phyloP scores from a whole-genome alignment of 2,888 invertebrate species.

The Cheilosia vernalis region DNA sequence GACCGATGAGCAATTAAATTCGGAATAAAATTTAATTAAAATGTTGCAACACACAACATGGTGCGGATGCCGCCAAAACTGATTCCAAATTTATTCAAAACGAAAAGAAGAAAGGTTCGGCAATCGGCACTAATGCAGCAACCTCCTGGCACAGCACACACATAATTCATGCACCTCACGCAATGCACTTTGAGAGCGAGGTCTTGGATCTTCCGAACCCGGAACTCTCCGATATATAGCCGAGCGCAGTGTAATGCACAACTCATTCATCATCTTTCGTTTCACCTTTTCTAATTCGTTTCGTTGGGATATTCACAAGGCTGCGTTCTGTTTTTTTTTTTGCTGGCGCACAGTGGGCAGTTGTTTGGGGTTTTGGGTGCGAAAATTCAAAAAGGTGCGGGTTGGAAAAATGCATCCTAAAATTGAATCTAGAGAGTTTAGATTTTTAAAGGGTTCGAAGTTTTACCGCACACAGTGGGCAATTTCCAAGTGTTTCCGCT shows the following conservation, averaged over 20 bases:
- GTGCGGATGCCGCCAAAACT: not conserved
- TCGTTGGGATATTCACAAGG: constrained; percentile 64
- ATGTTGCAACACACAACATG: not conserved
- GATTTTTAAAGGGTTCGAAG: too few species aligned
- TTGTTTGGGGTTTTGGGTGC: not conserved
- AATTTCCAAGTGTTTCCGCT: not conserved
- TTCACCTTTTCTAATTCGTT: constrained; percentile 70
- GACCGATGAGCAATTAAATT: constrained; percentile 27
- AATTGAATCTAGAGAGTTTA: too few species aligned
- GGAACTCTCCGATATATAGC: constrained; percentile 56
- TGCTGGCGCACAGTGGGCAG: not conserved
- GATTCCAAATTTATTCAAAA: not conserved
- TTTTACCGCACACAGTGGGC: not conserved
- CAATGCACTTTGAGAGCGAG: constrained; percentile 31
- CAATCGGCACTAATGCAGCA: constrained; percentile 23
- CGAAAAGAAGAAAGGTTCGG: constrained; percentile 37
- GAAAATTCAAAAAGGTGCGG: not conserved
- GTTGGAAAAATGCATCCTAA: too few species aligned
- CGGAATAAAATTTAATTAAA: constrained; percentile 33
- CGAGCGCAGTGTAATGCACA: constrained; percentile 35
- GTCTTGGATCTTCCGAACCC: constrained; percentile 51
- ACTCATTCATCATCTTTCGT: constrained; percentile 66
- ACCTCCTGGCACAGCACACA: constrained; percentile 38
- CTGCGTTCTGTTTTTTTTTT: constrained; percentile 21
- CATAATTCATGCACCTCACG: constrained; percentile 56